These are phyloP conservation scores for Pogonognathellus flavescens DNA, from an alignment of 1,140 invertebrate genomes.

Conservation along the genomic window DNA sequence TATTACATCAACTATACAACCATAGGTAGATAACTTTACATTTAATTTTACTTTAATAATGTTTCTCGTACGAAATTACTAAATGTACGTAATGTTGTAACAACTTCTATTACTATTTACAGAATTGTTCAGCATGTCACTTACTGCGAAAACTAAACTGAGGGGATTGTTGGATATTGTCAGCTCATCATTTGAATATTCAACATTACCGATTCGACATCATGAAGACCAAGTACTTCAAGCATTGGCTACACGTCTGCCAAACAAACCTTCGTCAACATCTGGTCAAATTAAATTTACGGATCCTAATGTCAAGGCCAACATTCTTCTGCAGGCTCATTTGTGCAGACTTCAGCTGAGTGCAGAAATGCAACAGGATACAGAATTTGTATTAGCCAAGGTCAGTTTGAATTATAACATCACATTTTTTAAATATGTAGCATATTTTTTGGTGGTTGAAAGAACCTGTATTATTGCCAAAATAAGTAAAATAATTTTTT, in stretches of 20 bases:
- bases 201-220: slow-evolving; percentile 93
- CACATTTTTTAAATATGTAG: too few relatives aligned
- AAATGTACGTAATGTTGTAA: neutral
- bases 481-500: slow-evolving; percentile 16
- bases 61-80: neutral
- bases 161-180: slow-evolving; percentile 97
- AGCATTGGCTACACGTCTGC: slow-evolving; percentile 82
- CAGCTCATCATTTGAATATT: slow-evolving; percentile 96
- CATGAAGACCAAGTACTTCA: slow-evolving; percentile 92
- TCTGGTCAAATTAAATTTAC: slow-evolving; percentile 82
- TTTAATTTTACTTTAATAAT: neutral
- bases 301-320: slow-evolving; percentile 97
- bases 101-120: slow-evolving; percentile 63
- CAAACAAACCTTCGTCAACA: slow-evolving; percentile 80
- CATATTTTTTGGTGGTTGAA: neutral
- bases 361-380: slow-evolving; percentile 97
- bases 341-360: slow-evolving; percentile 92
- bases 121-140: slow-evolving; percentile 96
- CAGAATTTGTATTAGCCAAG: slow-evolving; percentile 90
- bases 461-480: slow-evolving; percentile 4
- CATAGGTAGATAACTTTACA: slow-evolving; percentile 78
- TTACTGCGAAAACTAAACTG: slow-evolving; percentile 98
- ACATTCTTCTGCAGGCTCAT: slow-evolving; percentile 95
- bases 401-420: slow-evolving; percentile 65
- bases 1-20: slow-evolving; percentile 99